Conservation (phyloP, 2,888 invertebrate species). For the Habroteleia sp. region DNA sequence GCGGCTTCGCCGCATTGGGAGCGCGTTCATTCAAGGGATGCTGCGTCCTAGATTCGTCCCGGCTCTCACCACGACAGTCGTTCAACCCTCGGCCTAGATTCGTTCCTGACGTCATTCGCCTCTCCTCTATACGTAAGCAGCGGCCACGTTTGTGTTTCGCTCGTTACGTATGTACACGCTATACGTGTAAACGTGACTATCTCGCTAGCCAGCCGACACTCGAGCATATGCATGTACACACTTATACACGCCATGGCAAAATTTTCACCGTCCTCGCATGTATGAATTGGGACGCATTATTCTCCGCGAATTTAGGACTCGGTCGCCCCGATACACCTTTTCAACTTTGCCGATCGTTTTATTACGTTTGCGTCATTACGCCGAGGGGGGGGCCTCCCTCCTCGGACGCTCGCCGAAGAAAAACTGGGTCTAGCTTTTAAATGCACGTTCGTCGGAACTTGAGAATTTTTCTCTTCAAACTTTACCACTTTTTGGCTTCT, state of each 20-base stretch:
- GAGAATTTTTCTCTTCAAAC: no score
- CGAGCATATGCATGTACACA: conserved; percentile 1
- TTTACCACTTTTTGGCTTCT: no score
- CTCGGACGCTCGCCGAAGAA: conserved; percentile 2
- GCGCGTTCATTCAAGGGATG: conserved; percentile 64
- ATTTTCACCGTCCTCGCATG: conserved; percentile 42
- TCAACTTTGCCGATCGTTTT: conserved; percentile 47
- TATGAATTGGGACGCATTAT: conserved; percentile 56
- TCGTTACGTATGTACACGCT: conserved; percentile 43
- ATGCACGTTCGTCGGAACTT: not conserved
- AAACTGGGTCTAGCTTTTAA: conserved; percentile 50
- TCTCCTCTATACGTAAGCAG: conserved; percentile 57
- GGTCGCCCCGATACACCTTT: conserved; percentile 41
- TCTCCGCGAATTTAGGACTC: conserved; percentile 54
- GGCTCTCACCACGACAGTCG: conserved; percentile 76
- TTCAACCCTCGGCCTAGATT: conserved; percentile 80
- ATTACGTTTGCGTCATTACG: conserved; percentile 51
- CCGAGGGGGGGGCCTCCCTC: not conserved
- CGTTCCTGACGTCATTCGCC: conserved; percentile 75
- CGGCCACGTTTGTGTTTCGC: conserved; percentile 41
- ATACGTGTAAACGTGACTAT: conserved; percentile 41
- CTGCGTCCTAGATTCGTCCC: conserved; percentile 74
- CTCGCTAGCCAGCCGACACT: conserved; percentile 23
- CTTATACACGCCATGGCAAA: conserved; percentile 25
- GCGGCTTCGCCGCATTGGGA: conserved; percentile 28